These are phyloP conservation scores for Synanceia verrucosa DNA, from an alignment of 2,797 vertebrate species.

Conservation along the genomic window DNA sequence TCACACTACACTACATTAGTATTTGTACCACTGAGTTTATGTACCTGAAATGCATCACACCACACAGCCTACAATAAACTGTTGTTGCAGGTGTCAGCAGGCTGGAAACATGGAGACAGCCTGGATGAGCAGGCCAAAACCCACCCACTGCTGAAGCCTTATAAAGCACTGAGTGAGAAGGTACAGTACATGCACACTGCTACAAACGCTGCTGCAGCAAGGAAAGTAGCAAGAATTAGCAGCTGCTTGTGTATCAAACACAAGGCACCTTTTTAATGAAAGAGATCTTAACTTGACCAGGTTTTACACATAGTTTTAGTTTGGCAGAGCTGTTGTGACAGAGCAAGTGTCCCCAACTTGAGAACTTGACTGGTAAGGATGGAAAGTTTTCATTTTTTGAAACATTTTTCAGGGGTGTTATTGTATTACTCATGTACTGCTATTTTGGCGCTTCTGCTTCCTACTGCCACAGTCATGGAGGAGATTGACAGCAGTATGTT, in stretches of 20 bases:
- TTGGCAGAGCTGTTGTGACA: neutral
- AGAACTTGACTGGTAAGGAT: neutral
- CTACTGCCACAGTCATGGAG: no score
- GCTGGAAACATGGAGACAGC: conserved; percentile 92
- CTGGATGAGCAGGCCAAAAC: conserved; percentile 93
- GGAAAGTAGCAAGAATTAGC: neutral
- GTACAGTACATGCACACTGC: conserved; percentile 70
- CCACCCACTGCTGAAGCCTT: conserved; percentile 93
- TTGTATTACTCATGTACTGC: no score
- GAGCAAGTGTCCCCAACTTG: neutral
- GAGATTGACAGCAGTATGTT: no score
- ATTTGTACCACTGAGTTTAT: neutral
- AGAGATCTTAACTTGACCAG: neutral
- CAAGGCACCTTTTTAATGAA: neutral
- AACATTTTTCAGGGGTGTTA: no score
- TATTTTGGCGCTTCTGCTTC: no score
- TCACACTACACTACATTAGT: neutral
- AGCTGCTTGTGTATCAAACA: neutral
- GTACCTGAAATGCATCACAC: neutral
- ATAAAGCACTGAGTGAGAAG: conserved; percentile 96
- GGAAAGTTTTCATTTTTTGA: neutral
- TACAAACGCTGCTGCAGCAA: neutral
- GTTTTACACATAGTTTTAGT: neutral
- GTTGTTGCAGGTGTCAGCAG: conserved; percentile 86
- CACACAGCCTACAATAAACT: neutral